A percentile compares a stretch with the other conserved stretches of the same genome.
phyloP scores from a whole-genome alignment of 2,888 invertebrate genomes.

The Branchinecta sandiegonensis region DNA sequence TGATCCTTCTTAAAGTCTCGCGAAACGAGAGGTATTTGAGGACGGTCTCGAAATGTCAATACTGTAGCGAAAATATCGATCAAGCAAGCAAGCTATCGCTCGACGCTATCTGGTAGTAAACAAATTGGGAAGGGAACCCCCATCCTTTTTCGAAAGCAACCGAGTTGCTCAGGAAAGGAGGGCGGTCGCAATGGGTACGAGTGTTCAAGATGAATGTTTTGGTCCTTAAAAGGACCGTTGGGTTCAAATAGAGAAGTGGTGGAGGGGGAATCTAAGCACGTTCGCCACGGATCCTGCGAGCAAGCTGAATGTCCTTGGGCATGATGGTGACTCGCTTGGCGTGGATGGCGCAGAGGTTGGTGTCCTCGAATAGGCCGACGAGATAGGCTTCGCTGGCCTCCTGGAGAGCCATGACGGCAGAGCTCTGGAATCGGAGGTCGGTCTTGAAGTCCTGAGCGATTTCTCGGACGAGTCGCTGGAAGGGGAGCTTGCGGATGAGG shows the following conservation, averaged over 20 bases:
- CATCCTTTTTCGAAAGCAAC: too few species aligned
- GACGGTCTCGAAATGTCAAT: too few species aligned
- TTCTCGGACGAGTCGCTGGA: constrained; percentile 38
- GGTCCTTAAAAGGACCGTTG: too few species aligned
- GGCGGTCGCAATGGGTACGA: constrained; percentile 40
- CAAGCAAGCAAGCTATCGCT: too few species aligned
- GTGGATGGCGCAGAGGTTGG: constrained; percentile 93
- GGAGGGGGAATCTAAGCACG: constrained; percentile 29
- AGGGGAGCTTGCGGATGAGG: constrained; percentile 39
- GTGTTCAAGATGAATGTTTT: constrained; percentile 21
- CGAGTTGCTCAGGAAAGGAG: too few species aligned
- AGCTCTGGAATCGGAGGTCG: constrained; percentile 24
- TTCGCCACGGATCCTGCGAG: constrained; percentile 32
- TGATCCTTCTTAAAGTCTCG: too few species aligned
- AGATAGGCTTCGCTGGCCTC: constrained; percentile 82
- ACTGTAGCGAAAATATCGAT: too few species aligned
- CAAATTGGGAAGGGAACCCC: too few species aligned
- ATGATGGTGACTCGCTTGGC: constrained; percentile 94
- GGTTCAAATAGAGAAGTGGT: too few species aligned
- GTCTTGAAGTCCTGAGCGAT: constrained; percentile 35
- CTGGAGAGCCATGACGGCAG: constrained; percentile 35
- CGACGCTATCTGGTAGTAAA: too few species aligned
- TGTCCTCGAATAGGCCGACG: constrained; percentile 92
- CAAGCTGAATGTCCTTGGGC: constrained; percentile 94
- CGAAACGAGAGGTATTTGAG: too few species aligned